phyloP scores from a whole-genome alignment of 2,797 vertebrate genomes.

The Limnodromus scolopaceus region DNA sequence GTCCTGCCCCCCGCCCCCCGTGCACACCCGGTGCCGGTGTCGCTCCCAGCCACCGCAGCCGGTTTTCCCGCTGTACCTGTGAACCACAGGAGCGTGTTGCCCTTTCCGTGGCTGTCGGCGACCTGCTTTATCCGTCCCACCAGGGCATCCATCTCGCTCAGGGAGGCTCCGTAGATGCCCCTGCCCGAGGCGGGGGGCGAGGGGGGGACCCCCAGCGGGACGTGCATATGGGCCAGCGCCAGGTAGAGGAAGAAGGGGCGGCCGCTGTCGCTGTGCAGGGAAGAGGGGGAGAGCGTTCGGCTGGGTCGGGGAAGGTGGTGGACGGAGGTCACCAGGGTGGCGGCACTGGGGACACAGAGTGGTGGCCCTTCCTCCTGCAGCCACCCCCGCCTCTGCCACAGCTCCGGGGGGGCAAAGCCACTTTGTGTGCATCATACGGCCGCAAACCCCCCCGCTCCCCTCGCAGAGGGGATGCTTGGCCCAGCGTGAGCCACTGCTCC shows the following conservation, averaged over 20 bases:
- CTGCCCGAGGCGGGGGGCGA: neutral
- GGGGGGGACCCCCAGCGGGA: slow-evolving; percentile 81
- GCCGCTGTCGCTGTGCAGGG: slow-evolving; percentile 74
- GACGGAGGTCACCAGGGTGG: neutral
- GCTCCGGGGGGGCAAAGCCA: rapidly evolving
- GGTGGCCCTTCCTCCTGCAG: neutral
- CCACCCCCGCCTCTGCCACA: neutral
- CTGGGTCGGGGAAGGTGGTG: rapidly evolving
- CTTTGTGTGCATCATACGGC: rapidly evolving
- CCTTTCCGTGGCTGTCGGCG: slow-evolving; percentile 72
- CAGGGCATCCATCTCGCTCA: slow-evolving; percentile 90
- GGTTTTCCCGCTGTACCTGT: slow-evolving; percentile 75
- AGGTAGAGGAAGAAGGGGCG: slow-evolving; percentile 91
- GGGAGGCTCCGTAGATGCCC: slow-evolving; percentile 77
- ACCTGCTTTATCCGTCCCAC: slow-evolving; percentile 84
- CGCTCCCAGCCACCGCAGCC: neutral
- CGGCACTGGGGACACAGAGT: neutral
- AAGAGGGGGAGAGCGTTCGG: neutral
- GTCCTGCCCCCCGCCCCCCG: neutral
- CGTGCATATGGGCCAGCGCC: slow-evolving; percentile 93
- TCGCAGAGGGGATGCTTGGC: neutral
- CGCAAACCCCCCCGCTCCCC: rapidly evolving
- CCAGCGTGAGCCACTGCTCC: neutral
- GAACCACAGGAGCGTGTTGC: slow-evolving; percentile 92
- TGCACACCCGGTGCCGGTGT: rapidly evolving